Base-by-base conservation (phyloP, 1,140 invertebrate genomes). In the Colletes gigas region DNA sequence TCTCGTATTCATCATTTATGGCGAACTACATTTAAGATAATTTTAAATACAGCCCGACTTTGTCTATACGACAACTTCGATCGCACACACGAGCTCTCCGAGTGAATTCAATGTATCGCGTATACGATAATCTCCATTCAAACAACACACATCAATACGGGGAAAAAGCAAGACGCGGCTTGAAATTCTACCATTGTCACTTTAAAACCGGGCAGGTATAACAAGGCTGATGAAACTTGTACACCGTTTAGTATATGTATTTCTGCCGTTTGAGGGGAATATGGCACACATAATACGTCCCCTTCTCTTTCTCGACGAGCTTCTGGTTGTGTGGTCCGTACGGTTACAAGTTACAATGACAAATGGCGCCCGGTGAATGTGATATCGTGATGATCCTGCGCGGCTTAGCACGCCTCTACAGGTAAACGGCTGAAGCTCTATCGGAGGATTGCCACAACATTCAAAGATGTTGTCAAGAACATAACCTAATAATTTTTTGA, bases 201-300 rank as follows among this genome's bases (percentile, higher is more conserved):
- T 72, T 78, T 78, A 65, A 78, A 72, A 55, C n/a, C 76, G 65
- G 68, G 30, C 30, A 30, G 2, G 57, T 8, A 5, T 71, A 55
- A 68, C 55, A 78, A 68, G 19, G n/a, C 39, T n/a, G 7, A 41
- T 17, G 8, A 69, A 69, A 66, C 10, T 66, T 66, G n/a, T 65
- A 4, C 21, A 21, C 17, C 21, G 14, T 6, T 6, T 9, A 44
- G 8, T 9, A 44, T 30, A 30, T 30, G 30, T 30, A 30, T 30
- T 44, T 44, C 3, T 44, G 8, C 44, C 44, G 8, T 44, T 44
- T 44, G 44, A 44, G 44, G 8, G 44, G 8, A 44, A 44, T 44
- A 9, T 44, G 8, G 44, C 8, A 44, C 44, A 7, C 44, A 5
- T 7, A 44, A 44, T 71, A 30, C 30, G 30, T 30, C 30, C 30